Evolutionary conservation across 2,888 invertebrate genomes (phyloP).

Genomic region (Argyra leucocephala): DNA sequence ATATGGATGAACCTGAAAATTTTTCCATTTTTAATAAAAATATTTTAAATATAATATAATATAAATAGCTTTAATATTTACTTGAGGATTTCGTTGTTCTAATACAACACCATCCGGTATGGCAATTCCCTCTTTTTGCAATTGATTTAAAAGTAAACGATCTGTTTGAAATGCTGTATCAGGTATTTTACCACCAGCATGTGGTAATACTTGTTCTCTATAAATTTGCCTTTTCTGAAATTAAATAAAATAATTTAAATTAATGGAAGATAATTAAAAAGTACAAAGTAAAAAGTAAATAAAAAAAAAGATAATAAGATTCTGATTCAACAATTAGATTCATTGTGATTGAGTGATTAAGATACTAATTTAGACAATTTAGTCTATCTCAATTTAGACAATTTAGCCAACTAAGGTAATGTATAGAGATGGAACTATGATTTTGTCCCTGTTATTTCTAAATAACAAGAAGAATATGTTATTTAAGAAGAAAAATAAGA

Average conservation of each 20-base stretch:
- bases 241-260: slow-evolving; percentile 24
- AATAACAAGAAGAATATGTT: no score
- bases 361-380: no score
- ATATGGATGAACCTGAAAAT: slow-evolving; percentile 37
- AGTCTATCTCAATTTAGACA: no score
- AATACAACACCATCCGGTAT: slow-evolving; percentile 51
- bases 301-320: no score
- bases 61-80: slow-evolving; percentile 22
- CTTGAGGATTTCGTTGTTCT: slow-evolving; percentile 44
- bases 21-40: neutral
- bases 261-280: no score
- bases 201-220: slow-evolving; percentile 53
- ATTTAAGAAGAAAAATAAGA: no score
- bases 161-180: slow-evolving; percentile 54
- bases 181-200: slow-evolving; percentile 54
- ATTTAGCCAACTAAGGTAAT: no score
- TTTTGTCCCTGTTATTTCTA: no score
- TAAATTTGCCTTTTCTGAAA: slow-evolving; percentile 52
- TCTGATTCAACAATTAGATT: no score
- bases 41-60: neutral
- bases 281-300: no score
- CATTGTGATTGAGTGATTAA: no score
- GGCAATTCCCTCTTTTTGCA: slow-evolving; percentile 54
- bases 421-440: no score
- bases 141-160: slow-evolving; percentile 50